Base-by-base conservation (phyloP, 2,888 invertebrate species). In the Plebejus anna region DNA sequence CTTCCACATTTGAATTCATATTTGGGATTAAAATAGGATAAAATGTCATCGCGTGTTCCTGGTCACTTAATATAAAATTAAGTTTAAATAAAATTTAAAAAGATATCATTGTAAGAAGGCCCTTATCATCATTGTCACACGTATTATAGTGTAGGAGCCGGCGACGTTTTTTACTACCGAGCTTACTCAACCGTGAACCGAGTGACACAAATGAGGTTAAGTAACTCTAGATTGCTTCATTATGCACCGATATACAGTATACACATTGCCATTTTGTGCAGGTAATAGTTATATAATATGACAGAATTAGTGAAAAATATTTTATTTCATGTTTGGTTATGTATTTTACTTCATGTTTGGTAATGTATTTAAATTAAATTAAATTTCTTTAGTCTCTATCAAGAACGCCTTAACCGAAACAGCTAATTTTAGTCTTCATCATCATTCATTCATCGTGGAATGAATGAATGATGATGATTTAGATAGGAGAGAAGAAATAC, bases 131-230 rank as follows among this genome's bases (percentile, higher is more conserved):
- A 32, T 32, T 66, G 66, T 36, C 66, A 32, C 66, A 66, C 61
- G 61, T 61, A 32, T 4, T 32, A 66, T 66, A 66, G 66, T 66
- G 66, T 66, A 66, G 66, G 66, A 66, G 66, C 66, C 32, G 66
- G 32, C 66, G 32, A 36, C 66, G 66, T 66, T 36, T 66, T 66
- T 66, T 61, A 36, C 66, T 66, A 66, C 66, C 66, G 32, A 61
- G 59, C 61, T 66, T 66, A 66, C 32, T 36, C 32, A 66, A n/a
- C n/a, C 66, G 66, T 66, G 66, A 32, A 32, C 66, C 32, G 22
- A 36, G 66, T 16, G 66, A 66, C 66, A 66, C 32, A 66, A 66
- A 32, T 66, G 4, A 66, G 13, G 32, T 32, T 32, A 36, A 32
- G 66, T 66, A 32, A 66, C 32, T 13, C 32, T 61, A 61, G 61